Percentiles rank a stretch among this genome's conserved stretches.
phyloP scores from a whole-genome alignment of 2,113 vertebrate species.

The Microcebus lehilahytsara region DNA sequence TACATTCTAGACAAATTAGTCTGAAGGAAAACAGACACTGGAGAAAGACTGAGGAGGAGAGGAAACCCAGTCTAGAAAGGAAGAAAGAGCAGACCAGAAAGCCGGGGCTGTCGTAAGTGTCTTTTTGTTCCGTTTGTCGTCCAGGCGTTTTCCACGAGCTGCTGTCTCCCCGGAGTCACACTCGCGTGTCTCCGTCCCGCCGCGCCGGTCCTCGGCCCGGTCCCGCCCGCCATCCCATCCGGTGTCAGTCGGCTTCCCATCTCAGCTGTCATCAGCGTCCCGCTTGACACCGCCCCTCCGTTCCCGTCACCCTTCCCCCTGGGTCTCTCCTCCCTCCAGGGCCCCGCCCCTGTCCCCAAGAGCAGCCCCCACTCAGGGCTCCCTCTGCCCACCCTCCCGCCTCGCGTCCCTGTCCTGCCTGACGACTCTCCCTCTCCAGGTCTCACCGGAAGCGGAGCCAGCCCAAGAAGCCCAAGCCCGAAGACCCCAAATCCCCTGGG shows the following conservation, averaged over 20 bases:
- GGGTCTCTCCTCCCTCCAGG: neutral
- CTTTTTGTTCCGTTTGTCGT: neutral
- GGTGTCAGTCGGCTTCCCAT: constrained; percentile 63
- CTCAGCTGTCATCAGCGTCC: constrained; percentile 62
- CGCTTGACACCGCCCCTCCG: neutral
- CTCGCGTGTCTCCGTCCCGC: neutral
- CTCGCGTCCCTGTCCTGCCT: neutral
- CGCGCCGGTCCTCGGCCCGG: neutral
- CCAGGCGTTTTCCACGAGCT: neutral
- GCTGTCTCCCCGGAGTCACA: neutral
- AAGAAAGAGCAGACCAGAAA: constrained; percentile 72
- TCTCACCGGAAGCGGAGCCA: constrained; percentile 93
- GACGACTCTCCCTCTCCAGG: constrained; percentile 79
- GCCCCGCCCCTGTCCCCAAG: neutral
- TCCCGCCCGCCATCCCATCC: neutral
- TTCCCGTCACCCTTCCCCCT: neutral
- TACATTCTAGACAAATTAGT: constrained; percentile 79
- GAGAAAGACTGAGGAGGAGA: constrained; percentile 78
- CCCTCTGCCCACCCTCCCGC: neutral
- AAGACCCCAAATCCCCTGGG: constrained; percentile 91
- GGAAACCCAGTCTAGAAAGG: constrained; percentile 73
- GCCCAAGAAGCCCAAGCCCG: constrained; percentile 91
- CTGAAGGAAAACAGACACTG: constrained; percentile 78
- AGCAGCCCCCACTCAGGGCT: neutral
- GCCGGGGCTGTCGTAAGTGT: constrained; percentile 78